Conservation (phyloP, 2,113 vertebrate species). For the Pontoporia blainvillei region DNA sequence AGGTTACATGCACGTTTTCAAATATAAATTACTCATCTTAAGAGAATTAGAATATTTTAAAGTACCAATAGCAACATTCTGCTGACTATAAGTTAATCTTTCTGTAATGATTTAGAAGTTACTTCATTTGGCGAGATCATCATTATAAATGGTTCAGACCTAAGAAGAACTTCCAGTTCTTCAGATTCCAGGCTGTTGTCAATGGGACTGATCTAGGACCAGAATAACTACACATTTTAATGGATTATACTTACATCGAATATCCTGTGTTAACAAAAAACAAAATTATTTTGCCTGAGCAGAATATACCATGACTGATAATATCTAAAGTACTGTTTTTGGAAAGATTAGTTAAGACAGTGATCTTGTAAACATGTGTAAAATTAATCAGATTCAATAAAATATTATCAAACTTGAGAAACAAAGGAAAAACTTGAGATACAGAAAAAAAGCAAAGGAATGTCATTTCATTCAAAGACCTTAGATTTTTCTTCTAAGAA, state of each 20-base stretch:
- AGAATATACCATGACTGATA: background rate
- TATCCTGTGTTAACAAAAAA: background rate
- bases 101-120: background rate
- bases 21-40: background rate
- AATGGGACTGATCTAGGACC: background rate
- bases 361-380: background rate
- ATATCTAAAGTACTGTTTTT: background rate
- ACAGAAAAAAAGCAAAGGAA: background rate
- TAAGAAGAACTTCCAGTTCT: background rate
- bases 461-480: background rate
- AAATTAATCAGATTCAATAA: background rate
- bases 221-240: background rate
- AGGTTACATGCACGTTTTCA: background rate
- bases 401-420: background rate
- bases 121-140: background rate
- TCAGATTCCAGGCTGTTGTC: background rate
- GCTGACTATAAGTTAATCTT: background rate
- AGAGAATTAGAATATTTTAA: background rate
- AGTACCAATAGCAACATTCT: background rate
- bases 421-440: background rate
- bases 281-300: background rate
- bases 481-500: background rate
- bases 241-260: background rate
- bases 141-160: background rate
- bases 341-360: background rate